Base-by-base conservation (phyloP, 2,888 invertebrate genomes). In the Spicauda simplicius region DNA sequence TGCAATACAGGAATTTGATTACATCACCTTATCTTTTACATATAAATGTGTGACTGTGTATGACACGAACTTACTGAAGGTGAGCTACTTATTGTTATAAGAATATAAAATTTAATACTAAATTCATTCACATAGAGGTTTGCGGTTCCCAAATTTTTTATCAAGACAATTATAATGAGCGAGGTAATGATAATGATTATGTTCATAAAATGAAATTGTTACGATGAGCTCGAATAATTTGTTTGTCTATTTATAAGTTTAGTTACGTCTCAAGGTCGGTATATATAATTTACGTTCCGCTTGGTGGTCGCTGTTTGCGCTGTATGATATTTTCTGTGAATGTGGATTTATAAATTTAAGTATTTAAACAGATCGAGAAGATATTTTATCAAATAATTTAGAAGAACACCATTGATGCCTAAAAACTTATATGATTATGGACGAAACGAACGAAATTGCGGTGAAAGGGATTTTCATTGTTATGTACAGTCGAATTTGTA, bases 161-260 rank as follows among this genome's bases (percentile, higher is more conserved):
- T 10, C 37, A 37, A 37, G 37, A 37, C 37, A 37, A n/a, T 45
- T 45, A 45, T 45, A n/a, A 45, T 7, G n/a, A 45, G 45, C 45
- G n/a, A n/a, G 45, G 5, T 45, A n/a, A 45, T 45, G 45, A 45
- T 45, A 45, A 45, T 45, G n/a, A 45, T 45, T n/a, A 45, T 45
- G 45, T 45, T 45, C 45, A n/a, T 45, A 45, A 37, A 45, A 45
- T 45, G 45, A 45, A 45, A 45, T 45, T 45, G 45, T 45, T 45
- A 45, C n/a, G 45, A 45, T n/a, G 45, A 45, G 45, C n/a, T 45
- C 45, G 45, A n/a, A n/a, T n/a, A 45, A n/a, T n/a, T n/a, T 41
- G 41, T 45, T 45, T n/a, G 45, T 45, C 45, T 45, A 45, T 45
- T 45, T 45, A 45, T 45, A 45, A 45, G 45, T 45, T n/a, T 14